A percentile compares a stretch with the other conserved stretches of the same genome.
Evolutionary conservation across 2,113 vertebrate genomes (phyloP).

Genomic region (Piprites chloris): DNA sequence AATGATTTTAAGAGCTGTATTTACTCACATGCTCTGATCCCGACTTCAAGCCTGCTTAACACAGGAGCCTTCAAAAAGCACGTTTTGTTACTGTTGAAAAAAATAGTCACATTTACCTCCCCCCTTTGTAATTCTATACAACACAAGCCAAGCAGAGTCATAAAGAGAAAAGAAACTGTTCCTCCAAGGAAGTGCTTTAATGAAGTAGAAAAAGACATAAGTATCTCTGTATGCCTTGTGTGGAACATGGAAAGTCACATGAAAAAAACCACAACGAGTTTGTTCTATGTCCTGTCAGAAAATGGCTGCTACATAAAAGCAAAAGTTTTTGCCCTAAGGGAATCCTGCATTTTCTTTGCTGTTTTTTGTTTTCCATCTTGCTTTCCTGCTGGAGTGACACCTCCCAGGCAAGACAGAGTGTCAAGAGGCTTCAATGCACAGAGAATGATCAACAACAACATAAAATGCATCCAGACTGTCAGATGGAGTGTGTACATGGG

Average conservation of each 20-base stretch:
- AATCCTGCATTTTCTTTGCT: constrained; percentile 25
- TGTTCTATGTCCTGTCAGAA: constrained; percentile 51
- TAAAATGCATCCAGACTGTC: neutral
- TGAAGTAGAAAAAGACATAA: neutral
- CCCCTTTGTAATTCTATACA: neutral
- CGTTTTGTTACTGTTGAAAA: neutral
- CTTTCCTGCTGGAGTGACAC: neutral
- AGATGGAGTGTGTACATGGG: neutral
- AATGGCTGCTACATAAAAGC: constrained; percentile 47
- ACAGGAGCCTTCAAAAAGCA: neutral
- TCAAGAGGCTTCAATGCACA: neutral
- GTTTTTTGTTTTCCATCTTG: neutral
- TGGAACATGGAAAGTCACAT: neutral
- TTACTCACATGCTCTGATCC: neutral
- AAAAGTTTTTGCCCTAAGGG: constrained; percentile 21
- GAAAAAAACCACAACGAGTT: neutral
- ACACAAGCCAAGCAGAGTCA: neutral
- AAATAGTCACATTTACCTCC: neutral
- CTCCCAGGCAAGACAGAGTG: neutral
- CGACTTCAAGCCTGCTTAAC: neutral
- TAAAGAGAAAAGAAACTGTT: neutral
- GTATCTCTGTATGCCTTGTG: neutral
- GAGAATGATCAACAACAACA: neutral
- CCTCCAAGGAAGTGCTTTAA: neutral
- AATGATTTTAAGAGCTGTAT: neutral